Conservation (phyloP, 2,888 invertebrate species). For the Ormia ochracea region DNA sequence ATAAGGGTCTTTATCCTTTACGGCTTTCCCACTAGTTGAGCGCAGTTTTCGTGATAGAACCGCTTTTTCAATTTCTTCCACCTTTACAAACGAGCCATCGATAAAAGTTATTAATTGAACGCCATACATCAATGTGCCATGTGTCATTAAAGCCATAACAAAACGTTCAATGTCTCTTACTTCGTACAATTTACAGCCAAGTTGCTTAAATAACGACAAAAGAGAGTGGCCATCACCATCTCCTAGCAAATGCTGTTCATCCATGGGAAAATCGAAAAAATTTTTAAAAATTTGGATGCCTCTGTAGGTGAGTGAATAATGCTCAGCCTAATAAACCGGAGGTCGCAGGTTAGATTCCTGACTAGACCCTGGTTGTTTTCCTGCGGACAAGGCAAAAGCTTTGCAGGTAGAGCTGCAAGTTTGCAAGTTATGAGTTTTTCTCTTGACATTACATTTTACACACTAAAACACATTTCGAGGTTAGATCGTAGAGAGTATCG, state of each 20-base stretch:
- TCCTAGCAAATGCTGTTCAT: conserved; percentile 79
- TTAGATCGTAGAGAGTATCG: no score
- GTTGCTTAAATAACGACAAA: conserved; percentile 79
- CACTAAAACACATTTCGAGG: no score
- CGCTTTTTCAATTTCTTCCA: conserved; percentile 79
- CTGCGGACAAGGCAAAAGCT: no score
- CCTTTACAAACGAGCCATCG: conserved; percentile 79
- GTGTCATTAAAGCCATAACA: conserved; percentile 82
- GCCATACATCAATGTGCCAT: conserved; percentile 79
- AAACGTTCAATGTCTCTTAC: conserved; percentile 80
- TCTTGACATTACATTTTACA: no score
- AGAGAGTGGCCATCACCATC: conserved; percentile 80
- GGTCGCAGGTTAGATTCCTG: no score
- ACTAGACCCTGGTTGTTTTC: no score
- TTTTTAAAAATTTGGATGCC: no score
- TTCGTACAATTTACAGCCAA: conserved; percentile 79
- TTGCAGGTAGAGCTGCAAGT: no score
- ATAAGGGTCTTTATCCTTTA: conserved; percentile 85
- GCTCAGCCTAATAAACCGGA: no score
- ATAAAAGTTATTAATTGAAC: conserved; percentile 80
- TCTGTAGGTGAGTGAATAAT: no score
- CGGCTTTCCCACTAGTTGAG: conserved; percentile 80
- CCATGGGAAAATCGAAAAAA: conserved; percentile 77
- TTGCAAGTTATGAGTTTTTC: no score
- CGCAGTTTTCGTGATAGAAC: conserved; percentile 80